Percentiles rank a stretch among this genome's conserved stretches.
Evolutionary conservation across 2,888 invertebrate genomes (phyloP).

Genomic region (Volucella inflata): DNA sequence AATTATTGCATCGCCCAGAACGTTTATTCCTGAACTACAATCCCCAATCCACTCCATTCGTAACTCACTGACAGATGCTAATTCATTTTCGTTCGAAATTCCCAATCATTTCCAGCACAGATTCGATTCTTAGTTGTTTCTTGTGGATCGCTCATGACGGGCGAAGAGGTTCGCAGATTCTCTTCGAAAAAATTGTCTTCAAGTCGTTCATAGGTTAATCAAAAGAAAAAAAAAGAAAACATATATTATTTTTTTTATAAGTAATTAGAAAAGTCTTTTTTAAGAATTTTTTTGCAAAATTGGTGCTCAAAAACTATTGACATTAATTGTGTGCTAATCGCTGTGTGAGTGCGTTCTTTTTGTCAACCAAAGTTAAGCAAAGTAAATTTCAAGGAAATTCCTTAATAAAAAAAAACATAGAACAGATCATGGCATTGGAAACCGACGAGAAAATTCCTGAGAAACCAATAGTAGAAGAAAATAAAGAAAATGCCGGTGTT

Average conservation of each 20-base stretch:
- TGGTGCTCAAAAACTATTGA: constrained; percentile 40
- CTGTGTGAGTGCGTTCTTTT: constrained; percentile 43
- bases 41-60: neutral
- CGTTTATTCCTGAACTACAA: neutral
- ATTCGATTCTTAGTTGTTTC: constrained; percentile 74
- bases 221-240: constrained; percentile 12
- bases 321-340: constrained; percentile 30
- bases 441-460: constrained; percentile 57
- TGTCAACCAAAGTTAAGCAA: constrained; percentile 27
- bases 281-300: constrained; percentile 33
- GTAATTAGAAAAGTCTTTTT: constrained; percentile 23
- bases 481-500: constrained; percentile 62
- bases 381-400: constrained; percentile 45
- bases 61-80: constrained; percentile 39
- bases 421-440: constrained; percentile 70
- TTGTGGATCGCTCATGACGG: constrained; percentile 70
- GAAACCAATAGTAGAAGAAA: constrained; percentile 47
- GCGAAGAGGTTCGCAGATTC: constrained; percentile 58
- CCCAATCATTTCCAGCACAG: constrained; percentile 27
- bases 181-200: constrained; percentile 39
- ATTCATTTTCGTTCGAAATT: constrained; percentile 31
- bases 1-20: constrained; percentile 4
- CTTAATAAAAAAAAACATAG: constrained; percentile 24
- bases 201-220: constrained; percentile 48
- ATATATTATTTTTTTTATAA: constrained; percentile 25